Conservation (phyloP, 2,113 vertebrate genomes). For the Erythrocercus mccallii region DNA sequence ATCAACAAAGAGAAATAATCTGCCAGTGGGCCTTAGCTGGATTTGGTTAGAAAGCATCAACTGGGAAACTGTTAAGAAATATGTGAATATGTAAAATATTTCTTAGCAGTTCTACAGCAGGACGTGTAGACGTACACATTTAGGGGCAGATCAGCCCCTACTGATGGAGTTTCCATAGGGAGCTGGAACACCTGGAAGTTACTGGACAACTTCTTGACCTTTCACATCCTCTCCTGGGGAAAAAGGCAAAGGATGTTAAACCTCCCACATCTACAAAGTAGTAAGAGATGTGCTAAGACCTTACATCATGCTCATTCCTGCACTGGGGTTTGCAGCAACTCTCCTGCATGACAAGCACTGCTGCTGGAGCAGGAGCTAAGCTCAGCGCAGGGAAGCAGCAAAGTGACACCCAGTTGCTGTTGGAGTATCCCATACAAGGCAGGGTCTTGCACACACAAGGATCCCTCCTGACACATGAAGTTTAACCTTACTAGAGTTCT, state of each 20-base stretch:
- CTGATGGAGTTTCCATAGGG: background rate
- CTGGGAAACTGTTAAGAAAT: background rate
- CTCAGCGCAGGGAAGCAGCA: background rate
- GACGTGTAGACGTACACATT: background rate
- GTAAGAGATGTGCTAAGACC: background rate
- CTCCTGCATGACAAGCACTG: background rate
- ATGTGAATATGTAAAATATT: background rate
- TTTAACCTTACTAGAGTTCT: background rate
- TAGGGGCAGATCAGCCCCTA: background rate
- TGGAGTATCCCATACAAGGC: background rate
- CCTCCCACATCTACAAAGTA: background rate
- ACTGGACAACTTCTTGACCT: background rate
- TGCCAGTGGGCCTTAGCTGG: background rate
- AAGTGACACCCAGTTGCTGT: background rate
- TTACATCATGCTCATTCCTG: background rate
- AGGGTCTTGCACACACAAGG: background rate
- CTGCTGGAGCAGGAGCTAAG: background rate
- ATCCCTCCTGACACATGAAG: background rate
- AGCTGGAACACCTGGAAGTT: background rate
- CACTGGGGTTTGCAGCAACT: background rate
- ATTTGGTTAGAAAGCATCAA: background rate
- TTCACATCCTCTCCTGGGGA: background rate
- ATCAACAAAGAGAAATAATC: background rate
- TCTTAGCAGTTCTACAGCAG: background rate
- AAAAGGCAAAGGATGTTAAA: conserved; percentile 14